Conservation (phyloP, 1,140 invertebrate species). For the Caerostris extrusa region DNA sequence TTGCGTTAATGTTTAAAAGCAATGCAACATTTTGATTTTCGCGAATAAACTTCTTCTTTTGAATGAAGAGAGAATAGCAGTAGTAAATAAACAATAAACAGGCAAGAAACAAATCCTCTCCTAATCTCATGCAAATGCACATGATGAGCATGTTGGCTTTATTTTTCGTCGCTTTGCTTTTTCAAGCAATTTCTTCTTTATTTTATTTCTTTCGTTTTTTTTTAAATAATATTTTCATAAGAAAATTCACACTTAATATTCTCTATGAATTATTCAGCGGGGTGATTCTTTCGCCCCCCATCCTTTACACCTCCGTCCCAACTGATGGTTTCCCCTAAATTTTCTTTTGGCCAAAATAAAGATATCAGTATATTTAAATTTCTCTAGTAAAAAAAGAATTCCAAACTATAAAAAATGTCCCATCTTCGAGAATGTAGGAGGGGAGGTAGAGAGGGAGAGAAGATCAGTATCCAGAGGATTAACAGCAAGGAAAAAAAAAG, state of each 20-base stretch:
- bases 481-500: not conserved
- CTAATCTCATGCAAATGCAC: conserved; percentile 15
- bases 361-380: too few species aligned
- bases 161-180: not conserved
- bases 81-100: not conserved
- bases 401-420: not conserved
- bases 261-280: conserved; percentile 41
- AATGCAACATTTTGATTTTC: too few species aligned
- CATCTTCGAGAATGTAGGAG: not conserved
- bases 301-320: too few species aligned
- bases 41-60: too few species aligned
- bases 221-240: not conserved
- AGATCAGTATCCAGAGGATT: not conserved
- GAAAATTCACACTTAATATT: conserved; percentile 42
- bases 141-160: conserved; percentile 19
- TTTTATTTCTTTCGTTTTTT: not conserved
- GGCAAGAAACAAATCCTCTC: not conserved
- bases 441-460: too few species aligned
- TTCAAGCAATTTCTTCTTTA: not conserved
- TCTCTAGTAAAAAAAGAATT: too few species aligned
- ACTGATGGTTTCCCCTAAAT: too few species aligned
- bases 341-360: too few species aligned
- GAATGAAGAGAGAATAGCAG: not conserved
- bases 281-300: not conserved
- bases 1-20: too few species aligned